Percentiles rank a stretch among this genome's conserved stretches.
Evolutionary conservation across 2,888 invertebrate species (phyloP).

Genomic region (Drosophila stalkeri): DNA sequence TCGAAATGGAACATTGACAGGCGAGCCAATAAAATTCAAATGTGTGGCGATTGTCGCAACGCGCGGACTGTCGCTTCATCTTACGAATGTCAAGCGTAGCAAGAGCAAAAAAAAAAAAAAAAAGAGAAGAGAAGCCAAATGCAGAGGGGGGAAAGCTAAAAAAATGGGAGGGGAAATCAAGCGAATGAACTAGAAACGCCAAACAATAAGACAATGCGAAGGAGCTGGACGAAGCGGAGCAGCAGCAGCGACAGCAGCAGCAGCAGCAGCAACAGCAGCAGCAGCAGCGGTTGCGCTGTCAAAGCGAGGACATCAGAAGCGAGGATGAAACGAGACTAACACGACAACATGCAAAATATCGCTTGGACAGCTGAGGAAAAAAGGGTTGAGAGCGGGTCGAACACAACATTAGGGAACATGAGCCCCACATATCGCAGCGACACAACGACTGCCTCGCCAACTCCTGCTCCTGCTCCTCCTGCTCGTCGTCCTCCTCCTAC

Average conservation of each 20-base stretch:
- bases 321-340: conserved; percentile 63
- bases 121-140: conserved; percentile 30
- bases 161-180: conserved; percentile 4
- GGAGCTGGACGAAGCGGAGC: not conserved
- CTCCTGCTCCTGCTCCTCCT: not conserved
- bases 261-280: not conserved
- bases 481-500: not conserved
- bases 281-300: conserved; percentile 62
- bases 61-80: conserved; percentile 72
- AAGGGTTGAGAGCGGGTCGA: conserved; percentile 16
- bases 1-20: conserved; percentile 76
- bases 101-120: conserved; percentile 35
- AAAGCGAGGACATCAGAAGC: conserved; percentile 62
- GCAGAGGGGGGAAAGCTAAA: conserved; percentile 21
- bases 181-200: conserved; percentile 47
- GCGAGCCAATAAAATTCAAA: conserved; percentile 84
- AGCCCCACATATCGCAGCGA: conserved; percentile 52
- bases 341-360: conserved; percentile 77
- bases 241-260: not conserved
- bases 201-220: conserved; percentile 67
- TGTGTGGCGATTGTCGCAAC: conserved; percentile 80
- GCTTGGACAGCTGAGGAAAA: conserved; percentile 37
- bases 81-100: conserved; percentile 65
- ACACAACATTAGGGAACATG: conserved; percentile 57
- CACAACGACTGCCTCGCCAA: conserved; percentile 1